Evolutionary conservation across 2,888 invertebrate genomes (phyloP), one percentile per base, ranked within the genome.

Genomic region (Euspilapteryx auroguttella): DNA sequence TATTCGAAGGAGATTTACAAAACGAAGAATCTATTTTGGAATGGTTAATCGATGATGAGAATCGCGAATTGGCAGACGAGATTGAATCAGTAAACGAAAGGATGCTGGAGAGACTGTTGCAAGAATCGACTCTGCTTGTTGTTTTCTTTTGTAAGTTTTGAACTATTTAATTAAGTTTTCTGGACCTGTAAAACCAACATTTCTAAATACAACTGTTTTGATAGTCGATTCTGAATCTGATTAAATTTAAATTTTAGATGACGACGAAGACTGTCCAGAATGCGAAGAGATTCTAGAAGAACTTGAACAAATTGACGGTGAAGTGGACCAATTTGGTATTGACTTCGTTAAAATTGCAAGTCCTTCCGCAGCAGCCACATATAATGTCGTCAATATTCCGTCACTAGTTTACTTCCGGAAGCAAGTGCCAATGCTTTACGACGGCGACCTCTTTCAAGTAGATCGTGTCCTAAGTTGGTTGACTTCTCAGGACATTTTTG

Each of bases 281-380:
- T 96, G 96, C 50, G 86, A 88, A 39, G 93, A 93, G 53, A 94
- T 95, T 30, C 78, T 96, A 25, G 89, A 90, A 55, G 86, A 92
- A 34, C 64, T 96, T 22, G 96, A 96, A 63, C 87, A 92, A 55
- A 95, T 97, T 40, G 96, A 97, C 47, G 94, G 94, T 17, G 95
- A 96, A 69, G 93, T 94, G 0, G 94, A 94, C 61, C 81, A 88
- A 43, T 92, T 84, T 52, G 92, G 92, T n/a, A 94, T 94, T 40
- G 94, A 94, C 57, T 94, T 95, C 61, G 94, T 95, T 0, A 94
- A 94, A 59, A 91, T 94, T 30, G 85, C 87, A 24, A 90, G 90
- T 46, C 75, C 83, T 0, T 87, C 89, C 42, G 88, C 91, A 2
- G 89, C 92, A 8, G 83, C 86, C 21, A 86, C 86, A 44, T 91